These are phyloP conservation scores for Catostylus mosaicus DNA, from an alignment of 30 jellyfish, hydroid and myxozoan genomes.

Conservation along the genomic window DNA sequence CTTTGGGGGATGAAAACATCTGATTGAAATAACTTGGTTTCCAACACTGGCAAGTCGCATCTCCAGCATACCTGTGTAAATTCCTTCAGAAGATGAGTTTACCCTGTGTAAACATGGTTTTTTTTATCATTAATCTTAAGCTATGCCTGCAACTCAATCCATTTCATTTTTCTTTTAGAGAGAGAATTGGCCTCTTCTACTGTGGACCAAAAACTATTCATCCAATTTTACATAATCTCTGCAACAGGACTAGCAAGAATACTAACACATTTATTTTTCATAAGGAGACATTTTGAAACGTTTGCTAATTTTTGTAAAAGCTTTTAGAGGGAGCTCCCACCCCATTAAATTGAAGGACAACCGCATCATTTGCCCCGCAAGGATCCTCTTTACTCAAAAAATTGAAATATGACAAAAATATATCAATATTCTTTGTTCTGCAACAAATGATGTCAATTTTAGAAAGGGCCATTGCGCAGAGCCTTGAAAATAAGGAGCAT, in stretches of 20 bases:
- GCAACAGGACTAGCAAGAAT: constrained; percentile 38
- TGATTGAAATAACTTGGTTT: not conserved
- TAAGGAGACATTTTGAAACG: constrained; percentile 58
- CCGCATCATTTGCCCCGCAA: too few relatives aligned
- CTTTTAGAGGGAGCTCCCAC: too few relatives aligned
- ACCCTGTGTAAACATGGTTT: not conserved
- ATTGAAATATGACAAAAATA: too few relatives aligned
- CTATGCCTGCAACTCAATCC: not conserved
- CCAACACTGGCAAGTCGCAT: not conserved
- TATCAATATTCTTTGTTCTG: too few relatives aligned
- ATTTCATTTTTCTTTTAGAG: constrained; percentile 55
- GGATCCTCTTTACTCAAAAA: too few relatives aligned
- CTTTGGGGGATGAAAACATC: not conserved
- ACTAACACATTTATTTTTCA: constrained; percentile 73
- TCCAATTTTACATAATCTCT: constrained; percentile 54
- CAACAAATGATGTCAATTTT: too few relatives aligned
- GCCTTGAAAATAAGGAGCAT: too few relatives aligned
- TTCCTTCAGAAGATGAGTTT: not conserved
- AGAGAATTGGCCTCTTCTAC: constrained; percentile 87
- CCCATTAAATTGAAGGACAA: too few relatives aligned
- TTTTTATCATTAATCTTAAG: too few relatives aligned
- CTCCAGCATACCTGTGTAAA: not conserved
- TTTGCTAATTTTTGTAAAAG: too few relatives aligned
- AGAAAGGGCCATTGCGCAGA: too few relatives aligned
- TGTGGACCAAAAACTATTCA: constrained; percentile 87